Base-by-base conservation (phyloP, 1,140 invertebrate species). In the Neuroterus valhalla region DNA sequence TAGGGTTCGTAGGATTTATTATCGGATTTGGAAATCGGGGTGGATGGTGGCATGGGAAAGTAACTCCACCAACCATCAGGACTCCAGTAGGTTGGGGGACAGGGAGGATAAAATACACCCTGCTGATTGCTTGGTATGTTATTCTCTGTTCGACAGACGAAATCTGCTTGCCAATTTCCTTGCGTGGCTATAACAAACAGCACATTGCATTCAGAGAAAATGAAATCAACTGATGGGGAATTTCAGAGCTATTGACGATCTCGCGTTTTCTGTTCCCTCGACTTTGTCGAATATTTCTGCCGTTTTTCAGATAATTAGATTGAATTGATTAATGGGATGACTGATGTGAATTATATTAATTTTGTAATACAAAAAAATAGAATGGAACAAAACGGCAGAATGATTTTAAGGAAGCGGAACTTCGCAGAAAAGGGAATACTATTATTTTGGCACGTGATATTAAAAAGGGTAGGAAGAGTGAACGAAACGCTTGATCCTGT, bases 131-230 rank as follows among this genome's bases (percentile, higher is more conserved):
- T 86, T 81, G 81, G 83, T 78, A 86, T 79, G 82, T 78, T 86
- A 89, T 81, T 89, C 82, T 86, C 84, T 74, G 81, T 86, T 85
- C 81, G 84, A 82, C 80, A 84, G 86, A 82, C 81, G 84, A 84
- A 86, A 87, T 88, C 87, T 84, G 86, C 84, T 87, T 87, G 86
- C 82, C 82, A 84, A 88, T 86, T 87, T 84, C 89, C 88, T 89
- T 87, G 87, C 81, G 80, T 86, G 79, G 85, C 88, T 89, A 89
- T 84, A 90, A 90, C 87, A 89, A 85, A 90, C 86, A 89, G 86
- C 87, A 89, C 79, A 88, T 86, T 85, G 77, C 81, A 88, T 87
- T 86, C 88, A 88, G 74, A 86, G 78, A 86, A 81, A 26, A 62
- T n/a, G n/a, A 81, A 72, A 72, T 84, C 79, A 82, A 84, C 80